A percentile compares a stretch with the other conserved stretches of the same genome.
These are phyloP conservation scores for Holacanthella duospinosa DNA, from an alignment of 2,888 invertebrate genomes.

Conservation along the genomic window DNA sequence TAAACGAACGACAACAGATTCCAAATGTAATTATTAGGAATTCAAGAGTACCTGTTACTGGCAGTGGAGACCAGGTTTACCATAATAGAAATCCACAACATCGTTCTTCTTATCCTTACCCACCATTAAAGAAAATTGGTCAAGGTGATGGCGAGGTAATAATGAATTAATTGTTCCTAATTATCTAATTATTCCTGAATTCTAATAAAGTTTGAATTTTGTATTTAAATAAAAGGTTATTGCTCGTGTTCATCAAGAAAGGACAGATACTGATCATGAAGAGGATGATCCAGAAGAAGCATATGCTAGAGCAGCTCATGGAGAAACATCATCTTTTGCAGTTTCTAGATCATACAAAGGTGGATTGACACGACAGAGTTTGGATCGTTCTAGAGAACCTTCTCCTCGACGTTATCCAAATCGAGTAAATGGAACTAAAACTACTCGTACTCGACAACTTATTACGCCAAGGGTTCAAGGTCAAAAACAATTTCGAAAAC, in stretches of 20 bases:
- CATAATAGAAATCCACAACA: slow-evolving; percentile 15
- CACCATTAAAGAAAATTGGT: slow-evolving; percentile 31
- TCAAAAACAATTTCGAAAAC: neutral
- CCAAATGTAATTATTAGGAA: slow-evolving; percentile 23
- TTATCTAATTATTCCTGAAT: too few species aligned
- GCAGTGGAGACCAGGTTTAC: slow-evolving; percentile 26
- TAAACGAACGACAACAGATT: neutral
- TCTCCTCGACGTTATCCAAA: neutral
- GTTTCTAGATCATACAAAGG: slow-evolving; percentile 15
- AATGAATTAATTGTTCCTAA: neutral
- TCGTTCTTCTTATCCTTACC: slow-evolving; percentile 25
- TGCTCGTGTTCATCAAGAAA: slow-evolving; percentile 35
- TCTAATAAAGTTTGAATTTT: neutral
- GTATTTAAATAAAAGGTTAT: slow-evolving; percentile 27
- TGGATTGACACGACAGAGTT: neutral
- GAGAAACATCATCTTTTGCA: slow-evolving; percentile 24
- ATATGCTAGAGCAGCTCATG: slow-evolving; percentile 21
- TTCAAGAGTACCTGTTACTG: slow-evolving; percentile 33
- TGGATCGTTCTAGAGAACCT: neutral
- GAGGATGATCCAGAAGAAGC: slow-evolving; percentile 17
- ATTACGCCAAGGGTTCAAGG: neutral
- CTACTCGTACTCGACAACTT: neutral
- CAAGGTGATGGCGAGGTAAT: slow-evolving; percentile 35
- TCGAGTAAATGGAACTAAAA: neutral
- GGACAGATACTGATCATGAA: slow-evolving; percentile 16